Evolutionary conservation across 2,797 vertebrate species (phyloP).

Genomic region (Macrochelys suwanniensis): DNA sequence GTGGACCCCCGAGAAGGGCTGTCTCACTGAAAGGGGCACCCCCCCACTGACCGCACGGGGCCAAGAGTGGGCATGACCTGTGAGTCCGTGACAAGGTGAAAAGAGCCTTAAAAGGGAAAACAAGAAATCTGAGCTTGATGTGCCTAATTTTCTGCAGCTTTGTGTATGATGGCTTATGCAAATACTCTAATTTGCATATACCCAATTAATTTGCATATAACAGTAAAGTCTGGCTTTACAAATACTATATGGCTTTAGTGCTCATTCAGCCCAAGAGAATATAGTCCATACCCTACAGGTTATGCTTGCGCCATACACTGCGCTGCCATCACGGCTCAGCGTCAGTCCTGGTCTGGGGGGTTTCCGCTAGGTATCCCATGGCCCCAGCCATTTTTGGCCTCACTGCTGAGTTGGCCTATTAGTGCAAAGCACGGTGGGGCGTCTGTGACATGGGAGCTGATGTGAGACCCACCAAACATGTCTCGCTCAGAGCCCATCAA

Average conservation of each 20-base stretch:
- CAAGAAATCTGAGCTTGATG: fast-evolving
- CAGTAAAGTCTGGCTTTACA: not conserved
- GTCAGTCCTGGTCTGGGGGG: not conserved
- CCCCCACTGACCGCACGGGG: too few species aligned
- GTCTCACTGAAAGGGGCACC: too few species aligned
- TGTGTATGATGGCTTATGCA: not conserved
- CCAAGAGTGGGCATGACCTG: too few species aligned
- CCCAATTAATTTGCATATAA: not conserved
- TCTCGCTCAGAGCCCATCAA: not conserved
- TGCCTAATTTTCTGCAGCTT: not conserved
- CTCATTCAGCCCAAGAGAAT: not conserved
- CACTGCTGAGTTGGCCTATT: not conserved
- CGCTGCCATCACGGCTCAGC: not conserved
- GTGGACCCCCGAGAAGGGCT: too few species aligned
- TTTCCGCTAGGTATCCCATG: not conserved
- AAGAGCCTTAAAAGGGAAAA: not conserved
- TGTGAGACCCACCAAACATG: not conserved
- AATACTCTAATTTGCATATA: not conserved
- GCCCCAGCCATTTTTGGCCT: not conserved
- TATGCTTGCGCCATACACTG: not conserved
- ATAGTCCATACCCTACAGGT: not conserved
- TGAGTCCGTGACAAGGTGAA: not conserved
- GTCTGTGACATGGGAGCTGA: not conserved
- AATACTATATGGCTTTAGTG: not conserved
- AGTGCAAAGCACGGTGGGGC: not conserved